Conservation (phyloP, 2,113 vertebrate species). For the Corythoichthys haematopterus region DNA sequence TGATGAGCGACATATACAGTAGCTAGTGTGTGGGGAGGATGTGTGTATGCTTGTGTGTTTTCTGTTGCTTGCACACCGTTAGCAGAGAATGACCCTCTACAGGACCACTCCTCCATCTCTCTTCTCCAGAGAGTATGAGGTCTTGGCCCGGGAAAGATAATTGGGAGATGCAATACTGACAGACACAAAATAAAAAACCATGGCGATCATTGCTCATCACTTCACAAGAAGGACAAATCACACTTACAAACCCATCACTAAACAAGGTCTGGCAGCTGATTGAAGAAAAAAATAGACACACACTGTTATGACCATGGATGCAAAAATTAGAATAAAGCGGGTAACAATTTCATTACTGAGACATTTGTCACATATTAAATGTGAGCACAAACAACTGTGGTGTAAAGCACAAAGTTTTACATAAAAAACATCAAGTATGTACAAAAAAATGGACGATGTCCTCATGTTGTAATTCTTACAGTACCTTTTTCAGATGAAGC, state of each 20-base stretch:
- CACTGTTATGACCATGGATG: not conserved
- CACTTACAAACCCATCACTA: not conserved
- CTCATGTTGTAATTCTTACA: not conserved
- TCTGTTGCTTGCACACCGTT: conserved; percentile 8
- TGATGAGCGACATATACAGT: conserved; percentile 3
- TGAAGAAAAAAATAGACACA: not conserved
- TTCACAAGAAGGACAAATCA: not conserved
- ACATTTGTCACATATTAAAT: not conserved
- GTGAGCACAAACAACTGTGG: not conserved
- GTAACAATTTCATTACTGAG: not conserved
- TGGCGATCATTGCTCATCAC: conserved; percentile 2
- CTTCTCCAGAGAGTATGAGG: conserved; percentile 19
- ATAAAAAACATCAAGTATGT: not conserved
- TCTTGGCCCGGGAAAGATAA: conserved; percentile 35
- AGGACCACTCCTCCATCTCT: conserved; percentile 18
- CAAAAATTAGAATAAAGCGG: not conserved
- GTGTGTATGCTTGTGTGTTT: conserved; percentile 4
- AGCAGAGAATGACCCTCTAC: conserved; percentile 26
- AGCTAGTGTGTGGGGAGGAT: not conserved
- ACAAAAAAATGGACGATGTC: not conserved
- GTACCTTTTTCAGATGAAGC: conserved; percentile 5
- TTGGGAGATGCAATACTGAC: conserved; percentile 23
- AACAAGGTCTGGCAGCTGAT: not conserved
- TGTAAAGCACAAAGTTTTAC: not conserved
- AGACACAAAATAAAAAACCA: conserved; percentile 23